These are phyloP conservation scores for Tachina fera DNA, from an alignment of 2,888 invertebrate species.

Conservation along the genomic window DNA sequence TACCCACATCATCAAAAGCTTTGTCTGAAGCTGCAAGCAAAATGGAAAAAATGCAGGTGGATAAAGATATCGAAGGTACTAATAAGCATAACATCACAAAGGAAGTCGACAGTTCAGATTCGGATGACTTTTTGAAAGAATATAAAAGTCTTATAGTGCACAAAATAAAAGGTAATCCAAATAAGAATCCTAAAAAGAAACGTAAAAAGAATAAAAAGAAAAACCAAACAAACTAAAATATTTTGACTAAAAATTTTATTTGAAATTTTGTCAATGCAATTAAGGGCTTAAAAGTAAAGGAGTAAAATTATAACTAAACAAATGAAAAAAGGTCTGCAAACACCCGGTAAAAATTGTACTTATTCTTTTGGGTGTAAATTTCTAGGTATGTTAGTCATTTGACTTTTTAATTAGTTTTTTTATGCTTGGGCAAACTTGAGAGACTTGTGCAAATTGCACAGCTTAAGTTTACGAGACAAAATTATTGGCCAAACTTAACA, in stretches of 20 bases:
- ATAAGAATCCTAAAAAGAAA: slow-evolving; percentile 74
- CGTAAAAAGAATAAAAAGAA: slow-evolving; percentile 70
- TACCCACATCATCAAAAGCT: slow-evolving; percentile 9
- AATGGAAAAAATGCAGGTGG: slow-evolving; percentile 30
- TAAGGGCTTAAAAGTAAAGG: too few species aligned
- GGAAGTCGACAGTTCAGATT: slow-evolving; percentile 60
- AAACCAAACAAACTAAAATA: slow-evolving; percentile 47
- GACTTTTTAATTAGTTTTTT: too few species aligned
- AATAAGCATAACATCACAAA: not conserved
- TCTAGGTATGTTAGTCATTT: too few species aligned
- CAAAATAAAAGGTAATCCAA: slow-evolving; percentile 76
- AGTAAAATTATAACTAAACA: too few species aligned
- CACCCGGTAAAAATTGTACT: too few species aligned
- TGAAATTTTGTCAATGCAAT: too few species aligned
- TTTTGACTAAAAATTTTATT: not conserved
- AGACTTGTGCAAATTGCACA: too few species aligned
- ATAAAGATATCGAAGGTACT: not conserved
- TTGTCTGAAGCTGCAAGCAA: not conserved
- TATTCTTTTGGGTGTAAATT: too few species aligned
- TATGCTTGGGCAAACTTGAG: too few species aligned
- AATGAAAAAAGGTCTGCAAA: too few species aligned
- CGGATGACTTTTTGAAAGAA: slow-evolving; percentile 75
- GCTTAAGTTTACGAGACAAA: too few species aligned
- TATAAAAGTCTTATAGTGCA: slow-evolving; percentile 76
- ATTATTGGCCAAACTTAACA: too few species aligned